A percentile compares a stretch with the other conserved stretches of the same genome.
These are phyloP conservation scores for Pseudorhombus dupliciocellatus DNA, from an alignment of 2,113 vertebrate species.

Conservation along the genomic window DNA sequence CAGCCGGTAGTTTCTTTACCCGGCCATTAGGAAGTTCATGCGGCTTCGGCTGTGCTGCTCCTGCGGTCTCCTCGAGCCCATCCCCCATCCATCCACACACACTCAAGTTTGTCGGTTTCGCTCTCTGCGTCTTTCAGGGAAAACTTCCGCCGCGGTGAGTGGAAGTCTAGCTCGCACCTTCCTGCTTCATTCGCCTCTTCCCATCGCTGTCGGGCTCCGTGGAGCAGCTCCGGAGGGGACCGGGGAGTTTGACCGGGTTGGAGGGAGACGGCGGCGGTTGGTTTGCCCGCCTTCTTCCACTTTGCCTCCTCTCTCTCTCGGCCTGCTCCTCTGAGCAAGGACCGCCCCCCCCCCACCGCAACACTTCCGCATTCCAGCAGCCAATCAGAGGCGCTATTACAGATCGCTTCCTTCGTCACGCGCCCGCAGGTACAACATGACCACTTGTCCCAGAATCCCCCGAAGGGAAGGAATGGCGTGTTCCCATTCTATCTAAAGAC, in stretches of 20 bases:
- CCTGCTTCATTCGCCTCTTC: slow-evolving; percentile 19
- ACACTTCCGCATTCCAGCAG: slow-evolving; percentile 28
- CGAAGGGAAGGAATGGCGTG: no score
- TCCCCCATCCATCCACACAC: slow-evolving; percentile 64
- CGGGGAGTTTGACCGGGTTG: slow-evolving; percentile 40
- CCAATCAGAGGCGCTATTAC: slow-evolving; percentile 35
- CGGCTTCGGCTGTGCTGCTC: slow-evolving; percentile 64
- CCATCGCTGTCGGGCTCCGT: slow-evolving; percentile 16
- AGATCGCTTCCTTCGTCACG: slow-evolving; percentile 15
- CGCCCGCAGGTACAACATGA: slow-evolving; percentile 35
- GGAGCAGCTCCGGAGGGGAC: slow-evolving; percentile 5
- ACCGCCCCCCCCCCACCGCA: slow-evolving; percentile 72
- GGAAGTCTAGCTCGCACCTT: background rate
- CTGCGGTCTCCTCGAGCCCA: slow-evolving; percentile 59
- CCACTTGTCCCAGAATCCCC: no score
- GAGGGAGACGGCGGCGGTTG: slow-evolving; percentile 46
- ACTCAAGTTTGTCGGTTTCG: slow-evolving; percentile 40
- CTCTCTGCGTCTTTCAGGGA: slow-evolving; percentile 26
- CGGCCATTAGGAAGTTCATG: slow-evolving; percentile 69
- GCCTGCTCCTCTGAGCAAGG: slow-evolving; percentile 28
- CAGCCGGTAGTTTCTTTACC: slow-evolving; percentile 67
- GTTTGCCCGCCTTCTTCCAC: slow-evolving; percentile 46
- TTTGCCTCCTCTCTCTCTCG: background rate
- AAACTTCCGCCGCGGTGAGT: slow-evolving; percentile 3
- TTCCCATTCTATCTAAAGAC: no score